Evolutionary conservation across 2,797 vertebrate species (phyloP), one percentile per base, ranked within the genome.

Genomic region (Ctenochaetus hawaiiensis): DNA sequence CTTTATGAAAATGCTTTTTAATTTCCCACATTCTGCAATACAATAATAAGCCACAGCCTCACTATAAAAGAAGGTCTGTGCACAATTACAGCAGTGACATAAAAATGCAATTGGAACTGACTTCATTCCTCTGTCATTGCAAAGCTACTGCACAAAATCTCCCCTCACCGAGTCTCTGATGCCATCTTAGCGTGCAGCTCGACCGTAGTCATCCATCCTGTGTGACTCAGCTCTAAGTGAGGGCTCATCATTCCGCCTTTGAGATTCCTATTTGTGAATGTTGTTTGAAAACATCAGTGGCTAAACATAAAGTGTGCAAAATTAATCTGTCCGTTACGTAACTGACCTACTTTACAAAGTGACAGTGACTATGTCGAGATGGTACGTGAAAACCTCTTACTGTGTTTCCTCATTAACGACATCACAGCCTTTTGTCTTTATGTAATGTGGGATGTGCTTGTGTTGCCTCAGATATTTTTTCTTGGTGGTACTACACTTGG

Each of bases 81-180:
- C 56, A 11, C 65, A 65, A 88, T 77, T 73, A 71, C 74, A 39
- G 54, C 45, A 41, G 30, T 61, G 17, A 57, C 30, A 45, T 56
- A 17, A 60, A 67, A 61, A 41, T 64, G 68, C 48, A 45, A 13
- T n/a, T 52, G 34, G 45, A 74, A 48, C 5, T 14, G 49, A 72
- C 1, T 34, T 34, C 4, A 51, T 26, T 30, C 72, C 14, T 20
- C 26, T 37, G 26, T 51, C 44, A 49, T 2, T 6, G 17, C 22
- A 79, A 69, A 77, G 48, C 67, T 72, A 12, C 53, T 8, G 23
- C 68, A 49, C 45, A 48, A 59, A 79, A 67, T 72, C 52, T 63
- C 72, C 57, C 67, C 53, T 58, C 53, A 20, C 26, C 41, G 18
- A 12, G 30, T 44, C 52, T 59, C 58, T 49, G 67, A 74, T 20